Evolutionary conservation across 2,888 invertebrate genomes (phyloP).

Genomic region (Stictocephala bisonia): DNA sequence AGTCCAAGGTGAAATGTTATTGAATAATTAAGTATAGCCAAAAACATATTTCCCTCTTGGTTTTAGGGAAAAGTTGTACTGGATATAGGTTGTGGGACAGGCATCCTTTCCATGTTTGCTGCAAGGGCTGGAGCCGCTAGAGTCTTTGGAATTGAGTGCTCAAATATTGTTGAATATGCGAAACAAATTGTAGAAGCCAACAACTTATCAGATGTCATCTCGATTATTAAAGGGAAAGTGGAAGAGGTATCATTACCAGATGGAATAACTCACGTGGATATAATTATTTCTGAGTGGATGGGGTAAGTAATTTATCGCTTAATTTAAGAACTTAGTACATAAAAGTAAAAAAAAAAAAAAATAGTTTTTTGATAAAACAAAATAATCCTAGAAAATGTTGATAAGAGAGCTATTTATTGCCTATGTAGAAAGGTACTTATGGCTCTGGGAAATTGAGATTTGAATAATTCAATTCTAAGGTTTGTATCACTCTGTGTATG

Average conservation of each 20-base stretch:
- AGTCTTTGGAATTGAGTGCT: conserved; percentile 98
- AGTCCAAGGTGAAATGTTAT: too few species aligned
- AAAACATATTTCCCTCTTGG: background rate
- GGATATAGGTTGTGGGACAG: conserved; percentile 99
- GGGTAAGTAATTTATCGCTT: conserved; percentile 54
- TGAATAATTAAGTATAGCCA: too few species aligned
- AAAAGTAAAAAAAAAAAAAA: too few species aligned
- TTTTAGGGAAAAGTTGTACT: conserved; percentile 80
- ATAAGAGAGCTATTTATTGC: too few species aligned
- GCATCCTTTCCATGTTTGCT: conserved; percentile 99
- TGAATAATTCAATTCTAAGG: too few species aligned
- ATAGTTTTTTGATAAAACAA: background rate
- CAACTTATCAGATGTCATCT: conserved; percentile 80
- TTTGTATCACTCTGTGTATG: too few species aligned
- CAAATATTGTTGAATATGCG: conserved; percentile 98
- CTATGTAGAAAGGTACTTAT: too few species aligned
- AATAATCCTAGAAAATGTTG: too few species aligned
- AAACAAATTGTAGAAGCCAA: conserved; percentile 93
- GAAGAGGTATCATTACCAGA: conserved; percentile 55
- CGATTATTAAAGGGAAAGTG: conserved; percentile 85
- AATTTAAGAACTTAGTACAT: too few species aligned
- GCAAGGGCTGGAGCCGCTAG: conserved; percentile 97
- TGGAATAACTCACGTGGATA: conserved; percentile 92
- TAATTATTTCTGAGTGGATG: conserved; percentile 87
- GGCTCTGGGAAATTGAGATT: too few species aligned